A percentile compares a stretch with the other conserved stretches of the same genome.
phyloP scores from a whole-genome alignment of 2,113 vertebrate species.

The Calonectris borealis region DNA sequence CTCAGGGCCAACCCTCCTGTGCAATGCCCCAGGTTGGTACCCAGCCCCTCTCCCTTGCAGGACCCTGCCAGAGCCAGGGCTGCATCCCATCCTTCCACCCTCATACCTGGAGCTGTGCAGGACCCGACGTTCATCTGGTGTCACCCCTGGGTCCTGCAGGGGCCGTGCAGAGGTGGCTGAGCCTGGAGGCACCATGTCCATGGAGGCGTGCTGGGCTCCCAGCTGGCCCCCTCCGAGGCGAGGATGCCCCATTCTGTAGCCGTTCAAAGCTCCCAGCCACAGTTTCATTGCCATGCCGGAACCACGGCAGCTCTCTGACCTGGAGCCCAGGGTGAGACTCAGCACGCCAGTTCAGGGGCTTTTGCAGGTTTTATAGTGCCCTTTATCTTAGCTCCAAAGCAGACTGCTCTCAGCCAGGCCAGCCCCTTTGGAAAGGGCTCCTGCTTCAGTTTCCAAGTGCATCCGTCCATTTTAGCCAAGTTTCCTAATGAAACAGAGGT shows the following conservation, averaged over 20 bases:
- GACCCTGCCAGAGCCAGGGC: neutral
- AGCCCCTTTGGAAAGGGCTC: neutral
- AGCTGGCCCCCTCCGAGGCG: accelerated
- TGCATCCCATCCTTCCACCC: neutral
- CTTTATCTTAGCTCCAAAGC: neutral
- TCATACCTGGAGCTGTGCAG: neutral
- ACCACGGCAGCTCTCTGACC: neutral
- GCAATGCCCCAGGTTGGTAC: neutral
- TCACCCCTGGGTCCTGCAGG: neutral
- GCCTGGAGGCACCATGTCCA: neutral
- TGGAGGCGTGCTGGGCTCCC: neutral
- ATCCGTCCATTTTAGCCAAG: neutral
- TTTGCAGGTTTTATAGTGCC: neutral
- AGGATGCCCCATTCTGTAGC: neutral
- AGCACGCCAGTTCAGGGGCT: neutral
- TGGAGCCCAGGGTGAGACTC: neutral
- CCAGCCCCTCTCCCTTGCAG: neutral
- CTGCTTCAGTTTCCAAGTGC: neutral
- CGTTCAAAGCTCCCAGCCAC: neutral
- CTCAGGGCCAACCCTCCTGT: neutral
- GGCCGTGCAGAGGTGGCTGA: neutral
- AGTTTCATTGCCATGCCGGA: neutral
- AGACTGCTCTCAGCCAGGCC: neutral
- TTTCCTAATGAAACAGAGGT: neutral
- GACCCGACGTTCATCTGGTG: neutral